phyloP scores from a whole-genome alignment of 1,140 invertebrate genomes.

The Meloidogyne hapla region DNA sequence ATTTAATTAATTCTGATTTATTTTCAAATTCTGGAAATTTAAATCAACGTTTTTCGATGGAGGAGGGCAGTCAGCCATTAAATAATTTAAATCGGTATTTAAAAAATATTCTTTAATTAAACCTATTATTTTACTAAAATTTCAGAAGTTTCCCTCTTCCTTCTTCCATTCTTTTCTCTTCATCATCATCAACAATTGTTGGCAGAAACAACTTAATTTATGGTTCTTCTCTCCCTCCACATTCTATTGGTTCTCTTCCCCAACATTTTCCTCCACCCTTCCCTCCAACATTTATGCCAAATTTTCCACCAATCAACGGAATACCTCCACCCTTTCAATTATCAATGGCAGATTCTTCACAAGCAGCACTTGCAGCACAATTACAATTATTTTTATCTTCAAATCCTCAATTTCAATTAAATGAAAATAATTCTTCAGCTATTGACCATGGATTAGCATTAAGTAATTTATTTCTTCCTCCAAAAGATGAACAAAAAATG shows the following conservation, averaged over 20 bases:
- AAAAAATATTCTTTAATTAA: not conserved
- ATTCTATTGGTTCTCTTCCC: not conserved
- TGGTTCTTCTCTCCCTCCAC: not conserved
- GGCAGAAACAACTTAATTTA: not conserved
- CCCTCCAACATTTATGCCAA: not conserved
- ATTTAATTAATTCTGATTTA: not conserved
- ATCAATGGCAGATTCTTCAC: slow-evolving; percentile 7
- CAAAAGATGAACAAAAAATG: not conserved
- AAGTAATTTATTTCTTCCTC: slow-evolving; percentile 21
- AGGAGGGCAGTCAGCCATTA: not conserved
- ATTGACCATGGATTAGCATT: slow-evolving; percentile 22
- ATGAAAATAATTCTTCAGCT: not conserved
- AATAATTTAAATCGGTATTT: not conserved
- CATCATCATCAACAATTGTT: not conserved
- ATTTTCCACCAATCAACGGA: not conserved
- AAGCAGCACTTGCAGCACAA: slow-evolving; percentile 9
- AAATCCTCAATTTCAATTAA: not conserved
- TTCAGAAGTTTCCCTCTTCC: not conserved
- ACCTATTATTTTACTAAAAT: too few relatives aligned
- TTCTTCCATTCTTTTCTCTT: not conserved
- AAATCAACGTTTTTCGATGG: not conserved
- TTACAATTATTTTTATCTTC: not conserved
- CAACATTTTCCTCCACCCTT: not conserved
- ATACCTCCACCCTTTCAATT: slow-evolving; percentile 7
- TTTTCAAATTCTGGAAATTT: not conserved